A percentile compares a stretch with the other conserved stretches of the same genome.
These are phyloP conservation scores for Hestina assimilis DNA, from an alignment of 1,140 invertebrate species.

Conservation along the genomic window DNA sequence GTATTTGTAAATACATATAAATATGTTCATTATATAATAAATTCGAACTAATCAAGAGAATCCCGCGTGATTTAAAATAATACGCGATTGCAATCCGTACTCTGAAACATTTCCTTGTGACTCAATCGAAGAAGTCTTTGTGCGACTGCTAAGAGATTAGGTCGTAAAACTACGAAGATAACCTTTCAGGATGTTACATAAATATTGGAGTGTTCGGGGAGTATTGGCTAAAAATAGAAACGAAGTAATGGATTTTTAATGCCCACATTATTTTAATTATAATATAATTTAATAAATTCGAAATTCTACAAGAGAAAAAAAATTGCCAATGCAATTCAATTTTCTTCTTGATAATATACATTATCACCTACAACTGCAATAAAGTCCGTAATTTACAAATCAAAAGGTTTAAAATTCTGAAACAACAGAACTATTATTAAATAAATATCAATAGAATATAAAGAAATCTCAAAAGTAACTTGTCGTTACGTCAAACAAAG, in stretches of 20 bases:
- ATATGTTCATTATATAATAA: too few species aligned
- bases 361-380: neutral
- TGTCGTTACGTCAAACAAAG: slow-evolving; percentile 8
- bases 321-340: too few species aligned
- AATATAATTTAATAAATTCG: too few species aligned
- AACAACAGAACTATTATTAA: too few species aligned
- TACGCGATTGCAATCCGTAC: too few species aligned
- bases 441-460: neutral
- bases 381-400: neutral
- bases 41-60: too few species aligned
- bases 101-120: too few species aligned
- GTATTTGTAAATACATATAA: too few species aligned
- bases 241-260: neutral
- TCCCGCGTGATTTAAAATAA: too few species aligned
- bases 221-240: too few species aligned
- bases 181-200: neutral
- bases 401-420: neutral
- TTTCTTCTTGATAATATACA: neutral
- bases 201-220: neutral
- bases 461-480: slow-evolving; percentile 5
- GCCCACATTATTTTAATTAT: neutral
- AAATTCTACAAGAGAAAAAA: too few species aligned
- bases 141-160: slow-evolving; percentile 21
- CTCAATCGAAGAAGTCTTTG: slow-evolving; percentile 22
- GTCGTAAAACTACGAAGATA: slow-evolving; percentile 20